phyloP scores from a whole-genome alignment of 2,888 invertebrate genomes.

The Cylloceria caligata region DNA sequence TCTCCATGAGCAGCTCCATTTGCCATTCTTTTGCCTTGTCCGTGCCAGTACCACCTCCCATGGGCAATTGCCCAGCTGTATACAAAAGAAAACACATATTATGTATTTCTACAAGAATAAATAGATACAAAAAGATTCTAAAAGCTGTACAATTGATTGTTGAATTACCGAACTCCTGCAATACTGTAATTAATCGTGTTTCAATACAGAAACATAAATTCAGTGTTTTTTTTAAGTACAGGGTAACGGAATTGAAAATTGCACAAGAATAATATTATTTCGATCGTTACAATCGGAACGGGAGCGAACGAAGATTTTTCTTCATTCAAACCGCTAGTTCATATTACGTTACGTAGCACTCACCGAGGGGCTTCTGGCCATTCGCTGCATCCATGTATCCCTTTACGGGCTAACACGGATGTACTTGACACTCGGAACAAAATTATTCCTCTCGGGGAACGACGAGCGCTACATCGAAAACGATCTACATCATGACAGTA shows the following conservation, averaged over 20 bases:
- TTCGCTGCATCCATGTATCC: constrained; percentile 82
- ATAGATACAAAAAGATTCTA: background rate
- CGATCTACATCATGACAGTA: constrained; percentile 60
- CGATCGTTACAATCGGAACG: constrained; percentile 7
- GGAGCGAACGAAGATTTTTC: background rate
- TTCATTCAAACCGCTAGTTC: background rate
- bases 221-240: no score
- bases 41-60: constrained; percentile 73
- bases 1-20: constrained; percentile 96
- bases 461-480: constrained; percentile 49
- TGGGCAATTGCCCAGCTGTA: constrained; percentile 78
- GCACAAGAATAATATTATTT: constrained; percentile 6
- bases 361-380: constrained; percentile 81
- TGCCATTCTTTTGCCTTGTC: constrained; percentile 91
- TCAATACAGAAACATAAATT: no score
- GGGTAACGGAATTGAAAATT: no score
- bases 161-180: no score
- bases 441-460: constrained; percentile 50
- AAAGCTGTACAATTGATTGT: background rate
- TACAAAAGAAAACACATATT: constrained; percentile 12
- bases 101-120: background rate
- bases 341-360: constrained; percentile 65
- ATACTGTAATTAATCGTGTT: no score
- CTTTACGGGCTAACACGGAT: constrained; percentile 78
- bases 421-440: constrained; percentile 64